Conservation (phyloP, 2,113 vertebrate genomes). For the Corynorhinus townsendii region DNA sequence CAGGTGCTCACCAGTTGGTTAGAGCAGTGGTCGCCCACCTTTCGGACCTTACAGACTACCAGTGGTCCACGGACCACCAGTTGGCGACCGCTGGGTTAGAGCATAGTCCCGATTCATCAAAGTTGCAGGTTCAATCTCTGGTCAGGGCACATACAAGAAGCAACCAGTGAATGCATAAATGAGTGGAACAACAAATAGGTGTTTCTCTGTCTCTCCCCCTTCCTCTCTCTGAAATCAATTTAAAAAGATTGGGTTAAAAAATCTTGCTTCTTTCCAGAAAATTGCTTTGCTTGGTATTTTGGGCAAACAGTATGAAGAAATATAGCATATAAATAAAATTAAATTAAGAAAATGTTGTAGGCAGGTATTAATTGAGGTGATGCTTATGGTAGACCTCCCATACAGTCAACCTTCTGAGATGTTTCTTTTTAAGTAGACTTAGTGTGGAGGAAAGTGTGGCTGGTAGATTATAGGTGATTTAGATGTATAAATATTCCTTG, state of each 20-base stretch:
- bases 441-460: neutral
- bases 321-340: neutral
- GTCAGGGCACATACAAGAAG: neutral
- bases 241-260: neutral
- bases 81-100: too few relatives aligned
- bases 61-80: too few relatives aligned
- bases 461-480: neutral
- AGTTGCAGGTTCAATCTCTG: neutral
- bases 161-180: neutral
- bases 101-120: too few relatives aligned
- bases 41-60: too few relatives aligned
- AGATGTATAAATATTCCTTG: neutral
- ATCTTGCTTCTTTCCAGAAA: constrained; percentile 14
- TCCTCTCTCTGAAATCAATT: too few relatives aligned
- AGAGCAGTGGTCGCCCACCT: too few relatives aligned
- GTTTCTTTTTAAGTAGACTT: constrained; percentile 11
- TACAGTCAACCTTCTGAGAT: neutral
- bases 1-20: neutral
- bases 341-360: neutral
- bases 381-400: neutral
- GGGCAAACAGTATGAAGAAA: neutral
- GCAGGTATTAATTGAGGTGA: neutral
- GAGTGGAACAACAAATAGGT: neutral
- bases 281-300: constrained; percentile 14
- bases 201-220: neutral